Conservation (phyloP, 2,888 invertebrate genomes). For the Tinea trinotella region DNA sequence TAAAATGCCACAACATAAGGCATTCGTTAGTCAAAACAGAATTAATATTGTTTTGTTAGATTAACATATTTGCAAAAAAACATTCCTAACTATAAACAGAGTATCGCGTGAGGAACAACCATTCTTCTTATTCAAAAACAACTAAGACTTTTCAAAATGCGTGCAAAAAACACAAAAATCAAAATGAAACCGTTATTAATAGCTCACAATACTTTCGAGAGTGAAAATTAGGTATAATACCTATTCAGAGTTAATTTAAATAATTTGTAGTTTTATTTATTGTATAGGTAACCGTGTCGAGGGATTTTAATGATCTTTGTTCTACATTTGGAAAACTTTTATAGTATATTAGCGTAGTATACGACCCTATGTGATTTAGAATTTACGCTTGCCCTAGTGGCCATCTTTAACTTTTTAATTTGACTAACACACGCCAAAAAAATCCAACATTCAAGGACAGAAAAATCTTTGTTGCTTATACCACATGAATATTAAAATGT, state of each 20-base stretch:
- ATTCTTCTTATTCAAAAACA: neutral
- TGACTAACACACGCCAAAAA: no score
- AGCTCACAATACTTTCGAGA: neutral
- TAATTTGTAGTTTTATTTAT: neutral
- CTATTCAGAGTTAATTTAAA: neutral
- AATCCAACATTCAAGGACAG: no score
- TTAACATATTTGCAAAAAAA: constrained; percentile 4
- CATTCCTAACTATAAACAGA: constrained; percentile 6
- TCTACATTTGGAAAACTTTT: no score
- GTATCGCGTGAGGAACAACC: constrained; percentile 11
- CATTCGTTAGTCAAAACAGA: neutral
- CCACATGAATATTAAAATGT: no score
- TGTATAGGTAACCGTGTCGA: no score
- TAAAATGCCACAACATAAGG: no score
- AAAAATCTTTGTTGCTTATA: no score
- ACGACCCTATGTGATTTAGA: no score
- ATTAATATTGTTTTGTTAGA: neutral
- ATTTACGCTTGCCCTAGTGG: no score
- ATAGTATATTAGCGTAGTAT: no score
- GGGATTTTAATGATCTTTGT: no score
- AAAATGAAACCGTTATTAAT: constrained; percentile 13
- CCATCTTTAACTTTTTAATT: no score
- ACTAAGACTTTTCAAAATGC: constrained; percentile 2
- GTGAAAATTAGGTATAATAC: constrained; percentile 8
- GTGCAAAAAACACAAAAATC: constrained; percentile 7